phyloP scores from a whole-genome alignment of 2,888 invertebrate genomes.

The Caradrina kadenii region DNA sequence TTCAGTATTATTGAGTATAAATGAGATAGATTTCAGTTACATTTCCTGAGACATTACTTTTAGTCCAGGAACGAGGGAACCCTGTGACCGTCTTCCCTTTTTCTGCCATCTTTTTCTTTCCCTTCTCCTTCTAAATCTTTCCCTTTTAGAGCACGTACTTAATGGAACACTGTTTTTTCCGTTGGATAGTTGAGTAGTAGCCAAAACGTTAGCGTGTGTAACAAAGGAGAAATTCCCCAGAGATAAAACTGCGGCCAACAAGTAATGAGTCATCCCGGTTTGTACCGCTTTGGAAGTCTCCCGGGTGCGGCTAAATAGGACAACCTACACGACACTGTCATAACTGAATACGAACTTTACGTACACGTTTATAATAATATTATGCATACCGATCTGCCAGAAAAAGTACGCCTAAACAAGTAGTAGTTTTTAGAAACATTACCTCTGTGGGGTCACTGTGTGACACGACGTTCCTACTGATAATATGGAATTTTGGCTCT shows the following conservation, averaged over 20 bases:
- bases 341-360: conserved; percentile 38
- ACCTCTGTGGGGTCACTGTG: background rate
- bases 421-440: background rate
- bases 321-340: conserved; percentile 42
- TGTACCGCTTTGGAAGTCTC: conserved; percentile 63
- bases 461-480: background rate
- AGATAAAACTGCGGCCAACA: conserved; percentile 70
- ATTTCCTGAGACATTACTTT: background rate
- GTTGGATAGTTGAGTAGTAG: conserved; percentile 74
- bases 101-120: background rate
- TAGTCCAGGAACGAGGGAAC: too few species aligned
- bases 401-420: background rate
- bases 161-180: conserved; percentile 54
- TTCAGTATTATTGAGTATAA: conserved; percentile 4
- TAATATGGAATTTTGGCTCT: conserved; percentile 17
- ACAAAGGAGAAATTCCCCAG: conserved; percentile 78
- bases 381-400: background rate
- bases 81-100: background rate
- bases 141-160: conserved; percentile 58
- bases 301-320: conserved; percentile 56
- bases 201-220: conserved; percentile 74
- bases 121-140: conserved; percentile 29
- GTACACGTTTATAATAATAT: conserved; percentile 23
- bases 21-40: conserved; percentile 12
- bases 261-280: conserved; percentile 75